phyloP scores from a whole-genome alignment of 2,113 vertebrate species.

The Galemys pyrenaicus region DNA sequence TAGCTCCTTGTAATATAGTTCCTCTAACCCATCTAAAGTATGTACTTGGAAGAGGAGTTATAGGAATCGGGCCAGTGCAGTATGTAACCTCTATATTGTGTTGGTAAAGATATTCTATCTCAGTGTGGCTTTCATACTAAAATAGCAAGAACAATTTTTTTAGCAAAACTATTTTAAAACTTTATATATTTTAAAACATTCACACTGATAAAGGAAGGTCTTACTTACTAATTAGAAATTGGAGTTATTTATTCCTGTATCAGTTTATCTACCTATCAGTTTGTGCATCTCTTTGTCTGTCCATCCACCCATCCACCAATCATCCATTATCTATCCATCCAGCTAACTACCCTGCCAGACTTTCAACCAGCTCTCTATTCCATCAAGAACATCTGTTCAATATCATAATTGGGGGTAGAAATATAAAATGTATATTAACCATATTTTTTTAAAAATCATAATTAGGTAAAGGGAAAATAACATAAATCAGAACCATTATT shows the following conservation, averaged over 20 bases:
- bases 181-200: neutral
- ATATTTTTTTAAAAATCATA: neutral
- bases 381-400: neutral
- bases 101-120: neutral
- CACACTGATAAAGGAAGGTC: neutral
- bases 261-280: neutral
- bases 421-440: neutral
- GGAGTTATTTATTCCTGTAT: neutral
- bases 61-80: neutral
- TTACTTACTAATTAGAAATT: conserved; percentile 30
- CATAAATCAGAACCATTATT: neutral
- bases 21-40: neutral
- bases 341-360: neutral
- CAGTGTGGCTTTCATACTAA: neutral
- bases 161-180: neutral
- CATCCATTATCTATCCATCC: neutral
- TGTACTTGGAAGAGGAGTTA: neutral
- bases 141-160: neutral
- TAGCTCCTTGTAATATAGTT: neutral
- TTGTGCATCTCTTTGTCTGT: neutral
- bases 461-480: neutral
- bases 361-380: neutral
- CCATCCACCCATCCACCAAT: neutral
- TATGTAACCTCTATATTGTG: neutral
- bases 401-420: neutral